Percentiles rank a stretch among this genome's conserved stretches.
phyloP scores from a whole-genome alignment of 2,113 vertebrate species.

The Aleadryas rufinucha region DNA sequence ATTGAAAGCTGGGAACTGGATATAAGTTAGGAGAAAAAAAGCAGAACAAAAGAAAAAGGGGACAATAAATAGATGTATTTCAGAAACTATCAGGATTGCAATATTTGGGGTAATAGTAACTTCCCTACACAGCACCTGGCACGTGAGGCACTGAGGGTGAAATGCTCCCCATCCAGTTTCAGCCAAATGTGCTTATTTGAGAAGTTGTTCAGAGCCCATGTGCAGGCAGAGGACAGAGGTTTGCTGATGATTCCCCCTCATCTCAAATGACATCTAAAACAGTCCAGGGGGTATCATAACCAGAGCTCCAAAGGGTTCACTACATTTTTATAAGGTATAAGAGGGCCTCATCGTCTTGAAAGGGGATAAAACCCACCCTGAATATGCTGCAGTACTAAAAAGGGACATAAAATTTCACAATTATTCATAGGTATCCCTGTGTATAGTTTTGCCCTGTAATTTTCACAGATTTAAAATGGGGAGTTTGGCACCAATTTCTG shows the following conservation, averaged over 20 bases:
- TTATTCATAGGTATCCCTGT: background rate
- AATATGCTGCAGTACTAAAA: background rate
- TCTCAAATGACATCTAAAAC: background rate
- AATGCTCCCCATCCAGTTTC: background rate
- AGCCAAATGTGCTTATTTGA: background rate
- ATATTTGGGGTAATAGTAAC: background rate
- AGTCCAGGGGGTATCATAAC: background rate
- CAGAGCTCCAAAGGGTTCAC: background rate
- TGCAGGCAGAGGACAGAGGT: background rate
- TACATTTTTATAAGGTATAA: background rate
- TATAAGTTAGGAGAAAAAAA: background rate
- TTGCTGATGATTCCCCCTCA: background rate
- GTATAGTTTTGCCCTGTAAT: background rate
- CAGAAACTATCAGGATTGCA: background rate
- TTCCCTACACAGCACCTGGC: background rate
- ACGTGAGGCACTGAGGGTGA: background rate
- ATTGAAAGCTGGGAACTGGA: background rate
- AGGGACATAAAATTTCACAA: background rate
- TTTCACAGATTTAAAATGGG: background rate
- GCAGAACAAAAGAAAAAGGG: background rate
- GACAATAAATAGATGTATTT: background rate
- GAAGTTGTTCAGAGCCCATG: background rate
- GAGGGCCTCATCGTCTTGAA: background rate
- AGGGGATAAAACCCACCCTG: background rate
- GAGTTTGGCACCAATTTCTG: background rate